Percentiles rank a stretch among this genome's conserved stretches.
phyloP scores from a whole-genome alignment of 1,140 invertebrate species.

The Agrilus planipennis region DNA sequence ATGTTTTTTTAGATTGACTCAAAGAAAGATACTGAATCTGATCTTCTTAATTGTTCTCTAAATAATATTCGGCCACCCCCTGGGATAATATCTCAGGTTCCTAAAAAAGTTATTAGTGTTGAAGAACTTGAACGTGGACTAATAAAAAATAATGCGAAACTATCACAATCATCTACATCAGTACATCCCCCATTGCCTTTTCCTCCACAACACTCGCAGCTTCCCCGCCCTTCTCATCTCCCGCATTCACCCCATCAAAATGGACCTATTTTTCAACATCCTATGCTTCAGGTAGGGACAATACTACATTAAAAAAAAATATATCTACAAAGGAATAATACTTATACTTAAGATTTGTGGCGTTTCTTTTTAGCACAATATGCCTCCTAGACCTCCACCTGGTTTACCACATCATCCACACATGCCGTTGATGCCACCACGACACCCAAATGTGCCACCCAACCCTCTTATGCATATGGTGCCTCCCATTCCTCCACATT shows the following conservation, averaged over 20 bases:
- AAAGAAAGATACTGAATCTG: no score
- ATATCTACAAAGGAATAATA: no score
- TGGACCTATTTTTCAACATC: constrained; percentile 4
- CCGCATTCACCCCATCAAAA: constrained; percentile 7
- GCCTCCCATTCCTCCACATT: constrained; percentile 23
- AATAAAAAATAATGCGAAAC: constrained; percentile 31
- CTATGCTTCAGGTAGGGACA: constrained; percentile 11
- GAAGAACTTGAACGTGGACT: constrained; percentile 42
- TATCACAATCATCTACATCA: constrained; percentile 7
- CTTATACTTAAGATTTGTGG: no score
- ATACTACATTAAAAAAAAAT: no score
- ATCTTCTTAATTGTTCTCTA: no score
- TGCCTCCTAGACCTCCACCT: constrained; percentile 27
- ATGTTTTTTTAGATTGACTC: no score
- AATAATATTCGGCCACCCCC: no score
- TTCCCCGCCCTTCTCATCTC: constrained; percentile 10
- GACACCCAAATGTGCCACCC: constrained; percentile 12
- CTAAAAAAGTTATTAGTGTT: constrained; percentile 40
- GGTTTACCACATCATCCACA: constrained; percentile 20
- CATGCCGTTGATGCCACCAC: constrained; percentile 7
- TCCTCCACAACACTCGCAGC: constrained; percentile 15
- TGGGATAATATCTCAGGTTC: no score
- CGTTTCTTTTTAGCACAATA: no score
- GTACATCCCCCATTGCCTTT: constrained; percentile 19
- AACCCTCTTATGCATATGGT: constrained; percentile 5